Evolutionary conservation across 2,797 vertebrate genomes (phyloP), one percentile per base, ranked within the genome.

Genomic region (Leptodactylus fallax): DNA sequence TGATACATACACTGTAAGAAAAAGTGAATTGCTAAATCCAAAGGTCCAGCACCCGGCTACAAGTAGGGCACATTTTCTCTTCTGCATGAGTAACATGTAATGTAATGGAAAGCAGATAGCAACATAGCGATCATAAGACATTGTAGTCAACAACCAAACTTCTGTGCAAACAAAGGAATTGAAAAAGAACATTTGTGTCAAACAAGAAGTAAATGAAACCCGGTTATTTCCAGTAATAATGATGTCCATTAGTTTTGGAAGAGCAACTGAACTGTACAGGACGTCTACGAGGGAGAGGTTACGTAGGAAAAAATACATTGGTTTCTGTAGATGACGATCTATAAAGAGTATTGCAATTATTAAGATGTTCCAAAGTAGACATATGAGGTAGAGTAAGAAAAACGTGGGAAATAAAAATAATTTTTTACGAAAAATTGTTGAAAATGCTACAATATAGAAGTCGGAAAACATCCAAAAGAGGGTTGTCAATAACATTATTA

Each of bases 231-330:
- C 72, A 6, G 86, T 77, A 45, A 69, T 21, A 12, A 87, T 55
- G 9, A 83, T 83, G 51, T 87, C 71, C 27, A 87, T 51, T 9
- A 87, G 61, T 87, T 87, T 87, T 8, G 86, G 86, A 47, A 87
- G 58, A 13, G 61, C 36, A 19, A 79, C 74, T 19, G 86, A 83
- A 14, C 60, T 58, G 10, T 83, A 87, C 5, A 78, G 67, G 9
- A 87, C 36, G 49, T 87, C 86, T 23, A 87, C 86, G 14, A 90
- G 87, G 69, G 89, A 90, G 1, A 90, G 56, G 3, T 87, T 90
- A 11, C 36, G 1, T 51, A 89, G 80, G 63, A 91, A 88, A 61
- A 91, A 91, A n/a, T 89, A 89, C 55, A 89, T 87, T 55, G 89
- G 86, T 19, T 63, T 89, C 61, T 90, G 83, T 5, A 90, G 51